These are phyloP conservation scores for Drosophila engyochracea DNA, from an alignment of 2,888 invertebrate genomes.

Conservation along the genomic window DNA sequence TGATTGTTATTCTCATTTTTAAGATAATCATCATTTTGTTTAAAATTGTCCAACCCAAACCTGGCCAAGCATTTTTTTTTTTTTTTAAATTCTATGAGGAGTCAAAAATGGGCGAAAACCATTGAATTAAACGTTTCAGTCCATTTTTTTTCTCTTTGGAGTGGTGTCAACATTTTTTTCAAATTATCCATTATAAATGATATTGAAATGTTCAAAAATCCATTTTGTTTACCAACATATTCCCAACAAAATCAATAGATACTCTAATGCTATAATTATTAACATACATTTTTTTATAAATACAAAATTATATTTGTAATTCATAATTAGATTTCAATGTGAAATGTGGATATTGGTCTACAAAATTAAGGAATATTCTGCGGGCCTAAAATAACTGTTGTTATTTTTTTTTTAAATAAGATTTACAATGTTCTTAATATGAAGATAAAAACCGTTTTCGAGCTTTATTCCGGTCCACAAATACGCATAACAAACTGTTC, in stretches of 20 bases:
- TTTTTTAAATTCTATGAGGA: neutral
- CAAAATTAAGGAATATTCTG: neutral
- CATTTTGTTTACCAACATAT: neutral
- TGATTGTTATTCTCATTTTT: neutral
- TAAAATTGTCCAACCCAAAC: neutral
- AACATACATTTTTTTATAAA: neutral
- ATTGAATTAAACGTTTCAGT: too few species aligned
- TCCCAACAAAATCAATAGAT: too few species aligned
- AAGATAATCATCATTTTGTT: neutral
- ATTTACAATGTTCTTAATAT: neutral
- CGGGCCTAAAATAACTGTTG: too few species aligned
- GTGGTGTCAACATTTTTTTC: neutral
- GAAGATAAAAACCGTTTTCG: neutral
- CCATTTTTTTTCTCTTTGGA: neutral
- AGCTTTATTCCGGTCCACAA: neutral
- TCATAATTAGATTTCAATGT: neutral
- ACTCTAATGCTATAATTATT: neutral
- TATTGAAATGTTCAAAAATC: neutral
- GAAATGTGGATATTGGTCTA: neutral
- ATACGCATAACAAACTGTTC: constrained; percentile 18
- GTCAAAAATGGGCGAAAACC: neutral
- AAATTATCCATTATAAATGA: neutral
- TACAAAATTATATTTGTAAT: neutral
- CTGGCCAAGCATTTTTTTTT: neutral
- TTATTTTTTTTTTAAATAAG: neutral